phyloP scores from a whole-genome alignment of 1,140 invertebrate species.

The Diorhabda elongata region DNA sequence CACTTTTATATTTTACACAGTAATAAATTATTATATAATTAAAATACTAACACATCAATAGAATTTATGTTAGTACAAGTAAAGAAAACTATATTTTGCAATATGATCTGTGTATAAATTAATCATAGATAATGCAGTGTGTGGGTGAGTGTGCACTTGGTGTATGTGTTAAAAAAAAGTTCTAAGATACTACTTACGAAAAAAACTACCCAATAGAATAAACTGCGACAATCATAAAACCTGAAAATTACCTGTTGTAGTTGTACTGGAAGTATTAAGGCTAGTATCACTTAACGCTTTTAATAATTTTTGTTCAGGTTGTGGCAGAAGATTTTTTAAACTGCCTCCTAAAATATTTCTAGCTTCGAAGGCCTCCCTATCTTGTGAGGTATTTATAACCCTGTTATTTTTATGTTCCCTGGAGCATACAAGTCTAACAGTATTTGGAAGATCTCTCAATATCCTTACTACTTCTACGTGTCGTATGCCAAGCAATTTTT shows the following conservation, averaged over 20 bases:
- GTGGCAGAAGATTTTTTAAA: constrained; percentile 44
- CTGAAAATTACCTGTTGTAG: constrained; percentile 46
- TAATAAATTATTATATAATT: too few species aligned
- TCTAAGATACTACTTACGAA: too few species aligned
- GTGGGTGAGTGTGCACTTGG: too few species aligned
- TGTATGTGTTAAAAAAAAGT: too few species aligned
- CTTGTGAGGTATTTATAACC: constrained; percentile 71
- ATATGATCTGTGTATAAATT: too few species aligned
- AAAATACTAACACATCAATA: too few species aligned
- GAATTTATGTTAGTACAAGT: too few species aligned
- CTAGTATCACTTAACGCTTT: constrained; percentile 89
- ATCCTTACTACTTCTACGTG: constrained; percentile 88
- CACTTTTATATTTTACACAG: too few species aligned
- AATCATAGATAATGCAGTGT: too few species aligned
- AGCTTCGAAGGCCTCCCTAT: constrained; percentile 69
- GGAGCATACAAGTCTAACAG: constrained; percentile 80
- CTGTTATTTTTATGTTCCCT: constrained; percentile 56
- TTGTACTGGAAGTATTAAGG: constrained; percentile 69
- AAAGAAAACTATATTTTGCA: too few species aligned
- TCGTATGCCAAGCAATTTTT: constrained; percentile 77
- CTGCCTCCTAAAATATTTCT: constrained; percentile 72
- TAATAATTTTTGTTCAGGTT: constrained; percentile 54
- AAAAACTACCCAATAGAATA: too few species aligned
- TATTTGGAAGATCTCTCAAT: constrained; percentile 79
- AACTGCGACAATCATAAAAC: too few species aligned